A percentile compares a stretch with the other conserved stretches of the same genome.
phyloP scores from a whole-genome alignment of 2,113 vertebrate species.

The Nothocercus julius region DNA sequence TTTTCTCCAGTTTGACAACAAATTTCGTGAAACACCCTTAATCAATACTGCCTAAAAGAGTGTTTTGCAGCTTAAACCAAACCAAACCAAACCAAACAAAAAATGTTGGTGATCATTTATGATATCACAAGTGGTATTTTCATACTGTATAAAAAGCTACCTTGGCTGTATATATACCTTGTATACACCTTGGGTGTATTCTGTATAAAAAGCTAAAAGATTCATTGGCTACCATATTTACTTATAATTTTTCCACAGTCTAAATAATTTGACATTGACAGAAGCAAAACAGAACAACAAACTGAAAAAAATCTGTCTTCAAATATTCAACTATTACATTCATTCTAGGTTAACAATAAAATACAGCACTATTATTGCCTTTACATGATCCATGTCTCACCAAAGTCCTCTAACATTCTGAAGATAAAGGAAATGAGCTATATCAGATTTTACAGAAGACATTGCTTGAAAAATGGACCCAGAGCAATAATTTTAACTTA shows the following conservation, averaged over 20 bases:
- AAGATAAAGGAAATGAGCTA: neutral
- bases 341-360: neutral
- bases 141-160: neutral
- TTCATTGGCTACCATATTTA: neutral
- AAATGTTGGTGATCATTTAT: neutral
- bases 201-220: rapidly evolving
- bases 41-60: neutral
- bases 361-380: neutral
- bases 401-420: neutral
- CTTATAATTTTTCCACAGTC: neutral
- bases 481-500: neutral
- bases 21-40: neutral
- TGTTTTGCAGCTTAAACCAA: neutral
- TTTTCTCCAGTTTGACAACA: neutral
- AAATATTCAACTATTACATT: neutral
- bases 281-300: neutral
- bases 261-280: neutral
- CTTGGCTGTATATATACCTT: too few relatives aligned
- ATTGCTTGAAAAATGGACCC: neutral
- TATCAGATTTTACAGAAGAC: neutral
- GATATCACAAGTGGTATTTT: neutral
- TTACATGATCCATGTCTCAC: neutral
- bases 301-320: neutral
- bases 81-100: neutral
- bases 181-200: neutral